Base-by-base conservation (phyloP, 2,113 vertebrate genomes). In the Cyrtonyx montezumae region DNA sequence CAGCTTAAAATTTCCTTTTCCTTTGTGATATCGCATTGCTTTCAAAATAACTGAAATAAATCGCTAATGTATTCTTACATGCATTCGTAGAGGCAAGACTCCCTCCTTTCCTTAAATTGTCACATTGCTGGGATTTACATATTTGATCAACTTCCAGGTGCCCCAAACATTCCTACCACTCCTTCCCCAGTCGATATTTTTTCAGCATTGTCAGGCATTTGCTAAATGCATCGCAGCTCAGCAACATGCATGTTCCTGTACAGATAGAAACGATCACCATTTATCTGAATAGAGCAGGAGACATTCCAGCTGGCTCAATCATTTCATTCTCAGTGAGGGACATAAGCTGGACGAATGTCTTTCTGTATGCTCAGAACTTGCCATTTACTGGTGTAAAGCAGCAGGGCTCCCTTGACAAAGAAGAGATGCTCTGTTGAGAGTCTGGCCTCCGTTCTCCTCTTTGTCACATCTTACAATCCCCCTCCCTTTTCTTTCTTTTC, bases 121-220 rank as follows among this genome's bases (percentile, higher is more conserved):
- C 51, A 23, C 19, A 9, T 73, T 65, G 9, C 26, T 18, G 45
- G 56, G 40, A 51, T 90, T 49, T 74, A 32, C n/a, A 7, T 51
- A 4, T 67, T 67, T 68, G 43, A 45, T 61, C 58, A 48, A 11
- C 45, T 58, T 51, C 45, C 73, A 83, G 84, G 14, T 66, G 43
- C 26, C 19, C 36, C 45, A 51, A 0, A 32, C 65, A 61, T 78
- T 32, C 65, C 30, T 84, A 32, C 67, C 17, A 9, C 53, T 61
- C 65, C 34, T 36, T 73, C 25, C 55, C 70, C 4, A 0, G 34
- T 51, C 25, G 74, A 7, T 80, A 56, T 62, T 78, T 84, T 37
- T 70, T 68, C 81, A 67, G 56, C 37, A 63, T 67, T 89, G 84
- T 42, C 80, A 80, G 13, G 22, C 58, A 8, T 86, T 92, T 88